Base-by-base conservation (phyloP, 2,888 invertebrate species). In the Heteropelma amictum region DNA sequence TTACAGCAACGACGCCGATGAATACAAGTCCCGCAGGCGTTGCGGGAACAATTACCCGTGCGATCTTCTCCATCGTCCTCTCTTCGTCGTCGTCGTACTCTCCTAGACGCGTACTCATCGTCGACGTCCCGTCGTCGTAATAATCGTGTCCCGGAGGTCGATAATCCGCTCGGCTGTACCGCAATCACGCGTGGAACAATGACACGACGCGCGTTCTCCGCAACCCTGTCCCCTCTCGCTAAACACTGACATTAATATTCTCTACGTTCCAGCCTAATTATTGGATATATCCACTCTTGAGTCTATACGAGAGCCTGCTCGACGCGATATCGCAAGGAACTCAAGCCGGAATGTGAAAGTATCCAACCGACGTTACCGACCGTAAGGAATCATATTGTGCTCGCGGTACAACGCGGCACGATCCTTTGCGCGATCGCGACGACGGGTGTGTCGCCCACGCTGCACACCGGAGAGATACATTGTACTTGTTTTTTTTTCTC, bases 171-270 rank as follows among this genome's bases (percentile, higher is more conserved):
- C 75, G 72, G 63, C 70, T 76, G 77, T 73, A 70, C 77, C 63
- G 79, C 79, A 82, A 86, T 86, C 85, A 85, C 81, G 12, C n/a
- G n/a, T 71, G 77, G 80, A 81, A 85, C 86, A 86, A 86, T 86
- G 84, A 85, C 84, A 83, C 80, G 51, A 42, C 45, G 30, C 56
- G 12, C 67, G 35, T n/a, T 26, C 45, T 38, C 56, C 3, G 8
- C 10, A 8, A 17, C 21, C 14, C 3, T 21, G 10, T 51, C 21
- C 47, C 72, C 78, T 77, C 72, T 71, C 67, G 61, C 80, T 85
- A 84, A 86, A 85, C 81, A 85, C 83, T 80, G 81, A 78, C 83
- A 87, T 86, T 84, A 84, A 84, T 84, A 85, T 86, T 83, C 69
- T 75, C 72, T 64, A 67, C 83, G 82, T 84, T 84, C 83, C 83